Base-by-base conservation (phyloP, 2,797 vertebrate genomes). In the Alcedo atthis region DNA sequence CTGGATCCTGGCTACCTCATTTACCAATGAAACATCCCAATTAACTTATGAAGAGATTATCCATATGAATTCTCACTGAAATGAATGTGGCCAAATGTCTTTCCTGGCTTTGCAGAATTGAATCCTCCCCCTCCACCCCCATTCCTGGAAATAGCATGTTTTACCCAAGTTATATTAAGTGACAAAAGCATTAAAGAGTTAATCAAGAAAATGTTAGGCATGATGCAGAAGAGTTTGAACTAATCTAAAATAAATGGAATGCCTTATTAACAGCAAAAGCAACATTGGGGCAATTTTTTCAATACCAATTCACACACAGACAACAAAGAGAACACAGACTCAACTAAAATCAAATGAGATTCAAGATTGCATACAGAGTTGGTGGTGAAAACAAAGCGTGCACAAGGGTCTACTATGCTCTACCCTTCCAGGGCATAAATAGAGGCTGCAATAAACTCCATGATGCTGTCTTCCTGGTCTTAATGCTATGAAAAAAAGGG, bases 391-490 rank as follows among this genome's bases (percentile, higher is more conserved):
- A 92, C 66, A 91, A 95, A 96, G 80, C 64, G 74, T 8, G 70
- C 94, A 95, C 94, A 89, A 66, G 94, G 86, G 94, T 74, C 80
- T 92, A 92, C 83, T 93, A 81, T 10, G 7, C 57, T 85, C 63
- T 74, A 92, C 78, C 85, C 90, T 80, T 83, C 71, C 46, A 94
- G 87, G 76, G 85, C 90, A 93, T 96, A 92, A 95, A 95, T 79
- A 94, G 91, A 69, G 77, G 85, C 78, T 93, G 94, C 94, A 94
- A 92, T 97, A 97, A 97, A 95, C 73, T 40, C 53, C 90, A 89
- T 78, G 89, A 82, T 90, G 77, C 42, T 86, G 58, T 57, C 78
- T 82, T 88, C 64, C 92, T 89, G 90, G 93, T 95, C 92, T 95
- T 94, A 86, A 96, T 96, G 66, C 89, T 69, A 93, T 61, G 89